Evolutionary conservation across 2,888 invertebrate genomes (phyloP), one percentile per base, ranked within the genome.

Genomic region (Limnephilus auricula): DNA sequence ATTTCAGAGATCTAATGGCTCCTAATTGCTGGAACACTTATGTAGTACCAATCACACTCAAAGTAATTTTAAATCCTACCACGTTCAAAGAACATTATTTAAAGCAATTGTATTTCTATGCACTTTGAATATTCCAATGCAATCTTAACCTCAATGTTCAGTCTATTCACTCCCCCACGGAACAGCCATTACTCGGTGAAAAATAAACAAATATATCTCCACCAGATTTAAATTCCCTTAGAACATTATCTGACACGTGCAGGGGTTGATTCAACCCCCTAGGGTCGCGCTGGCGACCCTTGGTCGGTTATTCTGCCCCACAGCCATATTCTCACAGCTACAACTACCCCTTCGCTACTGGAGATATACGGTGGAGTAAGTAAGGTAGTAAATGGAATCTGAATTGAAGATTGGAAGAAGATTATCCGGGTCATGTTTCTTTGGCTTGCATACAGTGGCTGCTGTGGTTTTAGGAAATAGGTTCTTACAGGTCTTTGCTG

Each of bases 171-270:
- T 25, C 18, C 85, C 45, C 45, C n/a, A 45, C n/a, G n/a, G 9
- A 85, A 45, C 40, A n/a, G 85, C 5, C 37, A 45, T 84, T 45
- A 86, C n/a, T 30, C 80, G n/a, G 30, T n/a, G 83, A 82, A 91
- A 91, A 91, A 85, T 89, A 89, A 85, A 89, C 89, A 89, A 83
- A 88, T 90, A 89, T 92, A 84, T 80, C 90, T 90, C 90, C 84
- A 90, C 89, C 80, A 91, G 87, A 90, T 92, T 92, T 92, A 91
- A 91, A 91, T 92, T 91, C 87, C 87, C 79, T 30, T 32, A 25
- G 79, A 91, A 79, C 87, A 88, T 88, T 88, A 88, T 88, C 78
- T 88, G 87, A 78, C 87, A 88, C 87, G 79, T 79, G n/a, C 87
- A 88, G 87, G 79, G 87, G 87, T 78, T 32, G 78, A 79, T 88